A percentile compares a stretch with the other conserved stretches of the same genome.
Conservation (phyloP, 2,888 invertebrate genomes). For the Nomada fucata region DNA sequence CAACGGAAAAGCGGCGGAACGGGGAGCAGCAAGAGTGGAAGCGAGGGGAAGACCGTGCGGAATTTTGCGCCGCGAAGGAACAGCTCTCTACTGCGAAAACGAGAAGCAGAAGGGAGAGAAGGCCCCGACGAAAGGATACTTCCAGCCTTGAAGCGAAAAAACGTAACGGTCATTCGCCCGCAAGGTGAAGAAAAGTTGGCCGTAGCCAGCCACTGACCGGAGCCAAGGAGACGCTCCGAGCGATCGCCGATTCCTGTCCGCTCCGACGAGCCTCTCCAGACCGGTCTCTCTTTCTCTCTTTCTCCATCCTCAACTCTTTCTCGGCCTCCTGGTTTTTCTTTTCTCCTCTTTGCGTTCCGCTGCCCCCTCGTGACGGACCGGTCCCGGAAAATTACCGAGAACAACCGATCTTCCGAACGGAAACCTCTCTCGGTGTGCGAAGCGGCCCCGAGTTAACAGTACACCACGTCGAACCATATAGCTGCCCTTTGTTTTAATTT, state of each 20-base stretch:
- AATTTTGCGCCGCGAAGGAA: slow-evolving; percentile 20
- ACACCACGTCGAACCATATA: too few species aligned
- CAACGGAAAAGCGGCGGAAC: neutral
- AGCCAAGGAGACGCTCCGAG: slow-evolving; percentile 80
- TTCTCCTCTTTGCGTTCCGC: slow-evolving; percentile 51
- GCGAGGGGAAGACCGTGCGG: neutral
- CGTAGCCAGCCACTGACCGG: slow-evolving; percentile 80
- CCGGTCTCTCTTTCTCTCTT: slow-evolving; percentile 59
- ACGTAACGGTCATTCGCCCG: slow-evolving; percentile 83
- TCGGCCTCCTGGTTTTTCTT: slow-evolving; percentile 52
- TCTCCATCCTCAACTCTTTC: slow-evolving; percentile 3
- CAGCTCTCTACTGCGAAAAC: slow-evolving; percentile 33
- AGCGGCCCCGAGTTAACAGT: too few species aligned
- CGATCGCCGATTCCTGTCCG: slow-evolving; percentile 76
- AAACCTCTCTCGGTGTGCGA: slow-evolving; percentile 4
- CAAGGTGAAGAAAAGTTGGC: slow-evolving; percentile 83
- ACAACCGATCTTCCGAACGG: slow-evolving; percentile 57
- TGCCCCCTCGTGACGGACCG: slow-evolving; percentile 67
- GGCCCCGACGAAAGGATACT: slow-evolving; percentile 76
- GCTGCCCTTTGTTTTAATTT: too few species aligned
- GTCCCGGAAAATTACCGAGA: slow-evolving; percentile 77
- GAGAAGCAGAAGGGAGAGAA: slow-evolving; percentile 52
- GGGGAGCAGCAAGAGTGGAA: neutral
- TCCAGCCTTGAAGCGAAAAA: slow-evolving; percentile 81
- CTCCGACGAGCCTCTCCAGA: slow-evolving; percentile 73